A percentile compares a stretch with the other conserved stretches of the same genome.
phyloP scores from a whole-genome alignment of 2,888 invertebrate species.

The Therioaphis trifolii region DNA sequence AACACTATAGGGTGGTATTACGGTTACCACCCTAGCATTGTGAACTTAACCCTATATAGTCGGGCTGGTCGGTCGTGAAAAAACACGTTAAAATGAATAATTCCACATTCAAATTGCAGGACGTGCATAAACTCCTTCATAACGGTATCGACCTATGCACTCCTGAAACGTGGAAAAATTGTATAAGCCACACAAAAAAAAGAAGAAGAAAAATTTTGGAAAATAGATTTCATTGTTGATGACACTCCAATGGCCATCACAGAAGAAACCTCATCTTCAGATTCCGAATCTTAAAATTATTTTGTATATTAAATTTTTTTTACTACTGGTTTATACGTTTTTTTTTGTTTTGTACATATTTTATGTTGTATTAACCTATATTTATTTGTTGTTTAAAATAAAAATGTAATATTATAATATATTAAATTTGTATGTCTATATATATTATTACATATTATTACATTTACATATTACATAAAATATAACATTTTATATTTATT shows the following conservation, averaged over 20 bases:
- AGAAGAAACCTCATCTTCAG: constrained; percentile 10
- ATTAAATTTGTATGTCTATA: no score
- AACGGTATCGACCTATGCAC: not conserved
- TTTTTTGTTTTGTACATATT: no score
- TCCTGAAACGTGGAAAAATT: constrained; percentile 22
- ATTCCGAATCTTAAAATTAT: constrained; percentile 17
- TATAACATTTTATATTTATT: no score
- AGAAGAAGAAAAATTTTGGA: constrained; percentile 28
- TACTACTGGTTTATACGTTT: no score
- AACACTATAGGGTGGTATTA: no score
- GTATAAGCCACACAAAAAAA: not conserved
- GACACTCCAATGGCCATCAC: constrained; percentile 7
- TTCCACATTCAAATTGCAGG: constrained; percentile 4
- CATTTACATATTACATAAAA: no score
- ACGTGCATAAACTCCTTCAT: not conserved
- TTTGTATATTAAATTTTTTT: constrained; percentile 3
- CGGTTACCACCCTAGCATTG: not conserved
- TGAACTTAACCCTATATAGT: not conserved
- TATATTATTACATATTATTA: no score
- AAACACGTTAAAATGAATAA: constrained; percentile 21
- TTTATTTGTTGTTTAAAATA: no score
- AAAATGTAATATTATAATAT: no score
- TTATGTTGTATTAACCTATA: no score
- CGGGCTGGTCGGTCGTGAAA: constrained; percentile 4
- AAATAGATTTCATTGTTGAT: not conserved